Base-by-base conservation (phyloP, 2,888 invertebrate species). In the Eristalis tenax region DNA sequence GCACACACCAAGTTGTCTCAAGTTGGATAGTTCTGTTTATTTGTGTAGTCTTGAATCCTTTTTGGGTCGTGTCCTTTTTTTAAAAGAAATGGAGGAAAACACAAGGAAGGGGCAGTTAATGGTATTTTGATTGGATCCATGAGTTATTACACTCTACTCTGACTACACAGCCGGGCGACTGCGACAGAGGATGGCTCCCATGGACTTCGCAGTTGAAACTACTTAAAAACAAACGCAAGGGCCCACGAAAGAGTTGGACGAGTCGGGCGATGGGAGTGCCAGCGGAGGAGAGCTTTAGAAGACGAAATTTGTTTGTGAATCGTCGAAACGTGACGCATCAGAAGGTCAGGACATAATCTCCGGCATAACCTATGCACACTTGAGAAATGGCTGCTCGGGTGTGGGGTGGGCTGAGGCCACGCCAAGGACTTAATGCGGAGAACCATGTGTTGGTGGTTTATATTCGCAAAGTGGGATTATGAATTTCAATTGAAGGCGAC, bases 71-170 rank as follows among this genome's bases (percentile, higher is more conserved):
- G 38, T 63, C 69, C 77, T 38, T 70, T 63, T 38, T 35, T 0
- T 73, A 15, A 15, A 18, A 57, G 43, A 59, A 18, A 4, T 4
- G 6, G 6, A 32, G 32, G 6, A 32, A 32, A 32, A 32, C 6
- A 32, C 6, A 32, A 32, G 35, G 80, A 75, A 63, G 40, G 40
- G 66, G 38, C 23, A 68, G 57, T 73, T 71, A 73, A 85, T 63
- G 59, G 73, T 50, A 23, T 73, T 64, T 73, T 77, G 76, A 69
- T 77, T 73, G 59, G 81, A 26, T 84, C 64, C 66, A 81, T 77
- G 73, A 85, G 81, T 81, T 85, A 73, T 59, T 40, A 73, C 71
- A 76, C 68, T 57, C 63, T 15, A 69, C 43, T n/a, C n/a, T 38
- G 61, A 65, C 65, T 57, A 57, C 35, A 43, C 4, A n/a, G 5